Conservation (phyloP, 1,140 invertebrate species). For the Magallana angulata region DNA sequence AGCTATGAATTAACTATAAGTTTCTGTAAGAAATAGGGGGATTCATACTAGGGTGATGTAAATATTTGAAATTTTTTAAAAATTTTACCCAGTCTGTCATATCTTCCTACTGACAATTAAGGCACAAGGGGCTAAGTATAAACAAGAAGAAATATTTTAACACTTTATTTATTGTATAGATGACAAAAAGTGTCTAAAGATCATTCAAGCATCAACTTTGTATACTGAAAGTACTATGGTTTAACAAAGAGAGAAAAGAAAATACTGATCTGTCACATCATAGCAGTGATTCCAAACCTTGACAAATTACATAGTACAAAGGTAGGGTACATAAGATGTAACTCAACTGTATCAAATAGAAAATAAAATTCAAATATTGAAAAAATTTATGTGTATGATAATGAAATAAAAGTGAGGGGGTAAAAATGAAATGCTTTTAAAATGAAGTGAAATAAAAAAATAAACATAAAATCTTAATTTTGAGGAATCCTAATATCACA, state of each 20-base stretch:
- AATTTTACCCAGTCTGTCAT: too few relatives aligned
- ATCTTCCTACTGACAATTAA: background rate
- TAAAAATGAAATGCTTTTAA: background rate
- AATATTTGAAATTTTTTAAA: too few relatives aligned
- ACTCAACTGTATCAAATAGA: too few relatives aligned
- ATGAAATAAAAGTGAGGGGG: background rate
- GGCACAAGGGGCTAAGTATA: background rate
- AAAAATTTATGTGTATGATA: background rate
- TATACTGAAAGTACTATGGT: constrained; percentile 16
- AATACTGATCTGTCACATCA: background rate
- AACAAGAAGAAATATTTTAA: background rate
- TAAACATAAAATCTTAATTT: background rate
- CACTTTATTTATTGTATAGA: constrained; percentile 17
- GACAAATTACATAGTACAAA: too few relatives aligned
- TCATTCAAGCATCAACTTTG: background rate
- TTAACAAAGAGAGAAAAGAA: constrained; percentile 1
- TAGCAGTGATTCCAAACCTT: background rate
- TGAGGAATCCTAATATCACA: constrained; percentile 1
- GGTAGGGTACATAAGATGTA: too few relatives aligned
- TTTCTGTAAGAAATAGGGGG: too few relatives aligned
- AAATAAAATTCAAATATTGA: background rate
- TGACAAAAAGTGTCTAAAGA: constrained; percentile 13
- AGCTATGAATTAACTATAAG: too few relatives aligned
- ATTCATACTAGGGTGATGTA: too few relatives aligned
- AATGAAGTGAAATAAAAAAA: background rate